These are phyloP conservation scores for Corvus cornix DNA, from an alignment of 2,113 vertebrate species.

Conservation along the genomic window DNA sequence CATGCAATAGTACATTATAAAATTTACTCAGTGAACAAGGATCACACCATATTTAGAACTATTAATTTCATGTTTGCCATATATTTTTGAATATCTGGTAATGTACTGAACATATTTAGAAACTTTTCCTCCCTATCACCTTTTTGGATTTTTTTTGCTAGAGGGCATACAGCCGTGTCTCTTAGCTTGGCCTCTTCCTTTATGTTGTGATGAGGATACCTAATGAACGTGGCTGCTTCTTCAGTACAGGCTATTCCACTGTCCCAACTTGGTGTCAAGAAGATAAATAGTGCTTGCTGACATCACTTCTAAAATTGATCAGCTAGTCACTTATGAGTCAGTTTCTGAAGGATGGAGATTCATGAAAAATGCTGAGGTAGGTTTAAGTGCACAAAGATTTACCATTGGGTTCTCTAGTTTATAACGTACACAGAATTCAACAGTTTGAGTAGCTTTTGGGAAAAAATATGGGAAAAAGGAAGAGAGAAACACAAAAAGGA, in stretches of 20 bases:
- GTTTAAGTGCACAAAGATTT: neutral
- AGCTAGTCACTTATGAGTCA: neutral
- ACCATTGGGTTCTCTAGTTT: neutral
- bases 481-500: neutral
- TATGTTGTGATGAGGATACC: neutral
- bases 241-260: neutral
- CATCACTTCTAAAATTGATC: neutral
- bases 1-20: neutral
- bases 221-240: neutral
- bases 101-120: neutral
- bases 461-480: rapidly evolving
- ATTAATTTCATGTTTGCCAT: neutral
- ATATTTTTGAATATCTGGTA: neutral
- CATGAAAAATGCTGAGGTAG: neutral
- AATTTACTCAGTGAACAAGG: neutral
- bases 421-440: neutral
- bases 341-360: neutral
- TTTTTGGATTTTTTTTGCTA: neutral
- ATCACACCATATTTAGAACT: neutral
- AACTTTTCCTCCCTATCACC: neutral
- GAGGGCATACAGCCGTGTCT: neutral
- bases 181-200: neutral
- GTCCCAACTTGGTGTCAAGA: neutral
- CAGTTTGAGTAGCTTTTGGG: rapidly evolving
- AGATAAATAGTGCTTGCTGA: neutral